These are phyloP conservation scores for Drosophila nr. perissopoda DNA, from an alignment of 2,888 invertebrate genomes.

Conservation along the genomic window DNA sequence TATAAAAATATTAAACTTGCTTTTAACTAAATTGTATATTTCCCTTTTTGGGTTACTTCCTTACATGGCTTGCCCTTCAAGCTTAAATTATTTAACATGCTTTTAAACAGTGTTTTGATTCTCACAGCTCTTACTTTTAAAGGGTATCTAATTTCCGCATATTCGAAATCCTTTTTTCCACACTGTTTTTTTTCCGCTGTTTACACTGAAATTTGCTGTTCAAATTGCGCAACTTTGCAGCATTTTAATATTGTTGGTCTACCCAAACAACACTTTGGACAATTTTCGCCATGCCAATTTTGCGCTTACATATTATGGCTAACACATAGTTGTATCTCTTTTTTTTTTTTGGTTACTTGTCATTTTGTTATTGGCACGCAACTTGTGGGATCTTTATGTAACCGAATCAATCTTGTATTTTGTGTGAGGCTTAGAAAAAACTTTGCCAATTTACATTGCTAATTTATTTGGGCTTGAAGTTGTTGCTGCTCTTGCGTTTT, in stretches of 20 bases:
- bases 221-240: slow-evolving; percentile 50
- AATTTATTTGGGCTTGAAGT: slow-evolving; percentile 3
- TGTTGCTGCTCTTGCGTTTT: slow-evolving; percentile 28
- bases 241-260: slow-evolving; percentile 39
- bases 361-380: slow-evolving; percentile 21
- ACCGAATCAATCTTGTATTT: slow-evolving; percentile 20
- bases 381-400: slow-evolving; percentile 7
- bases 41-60: not conserved
- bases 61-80: not conserved
- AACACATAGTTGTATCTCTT: slow-evolving; percentile 8
- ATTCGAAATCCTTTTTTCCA: slow-evolving; percentile 7
- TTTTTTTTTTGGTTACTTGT: slow-evolving; percentile 18
- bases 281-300: slow-evolving; percentile 40
- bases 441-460: slow-evolving; percentile 44
- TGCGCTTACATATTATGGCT: slow-evolving; percentile 12
- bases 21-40: not conserved
- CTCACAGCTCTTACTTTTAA: not conserved
- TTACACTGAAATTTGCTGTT: slow-evolving; percentile 39
- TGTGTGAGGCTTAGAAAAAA: slow-evolving; percentile 17
- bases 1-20: not conserved
- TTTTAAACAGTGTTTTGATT: not conserved
- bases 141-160: slow-evolving; percentile 28
- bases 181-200: slow-evolving; percentile 15
- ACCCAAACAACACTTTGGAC: slow-evolving; percentile 30
- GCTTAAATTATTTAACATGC: not conserved